Evolutionary conservation across 1,140 invertebrate species (phyloP), one percentile per base, ranked within the genome.

Genomic region (Drosophila sp.): DNA sequence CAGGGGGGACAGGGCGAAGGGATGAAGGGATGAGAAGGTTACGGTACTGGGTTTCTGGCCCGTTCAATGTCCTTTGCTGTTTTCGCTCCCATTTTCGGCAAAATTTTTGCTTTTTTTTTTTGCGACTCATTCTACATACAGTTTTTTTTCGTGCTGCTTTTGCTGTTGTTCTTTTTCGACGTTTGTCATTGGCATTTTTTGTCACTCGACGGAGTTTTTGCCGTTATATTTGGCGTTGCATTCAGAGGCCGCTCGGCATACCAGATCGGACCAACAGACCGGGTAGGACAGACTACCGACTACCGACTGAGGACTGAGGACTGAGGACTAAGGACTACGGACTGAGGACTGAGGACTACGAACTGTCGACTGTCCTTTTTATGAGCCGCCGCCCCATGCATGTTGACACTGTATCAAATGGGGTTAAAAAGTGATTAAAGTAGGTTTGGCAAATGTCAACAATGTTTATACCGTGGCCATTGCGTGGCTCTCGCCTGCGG

Each of bases 381-480:
- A 87, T 87, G 83, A 89, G 82, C 61, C 78, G 81, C 73, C 72
- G 46, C 72, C 65, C 61, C 76, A 64, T 89, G 76, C 83, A 79
- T 83, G 83, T 83, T 90, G 89, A 80, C 83, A 90, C 89, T 90
- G 89, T 91, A 90, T 90, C 84, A 90, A 91, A 91, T 91, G 89
- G 89, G 89, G 89, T 91, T 91, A 91, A 91, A 91, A 90, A 91
- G 89, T 90, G 89, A 91, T 91, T 91, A 91, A 90, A 91, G 82
- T 91, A 89, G 89, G 84, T 90, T 89, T 91, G 86, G 81, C 80
- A 80, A 86, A 89, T 90, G 89, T 91, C 89, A 91, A 89, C 89
- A 90, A 89, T 89, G 83, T 89, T 89, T 73, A 86, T 82, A 78
- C 82, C 82, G 70, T 83, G 78, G 78, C 66, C 78, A 65, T 77